Conservation (phyloP, 35 echinoderm and acorn worm genomes). For the Stichopus chloronotus region DNA sequence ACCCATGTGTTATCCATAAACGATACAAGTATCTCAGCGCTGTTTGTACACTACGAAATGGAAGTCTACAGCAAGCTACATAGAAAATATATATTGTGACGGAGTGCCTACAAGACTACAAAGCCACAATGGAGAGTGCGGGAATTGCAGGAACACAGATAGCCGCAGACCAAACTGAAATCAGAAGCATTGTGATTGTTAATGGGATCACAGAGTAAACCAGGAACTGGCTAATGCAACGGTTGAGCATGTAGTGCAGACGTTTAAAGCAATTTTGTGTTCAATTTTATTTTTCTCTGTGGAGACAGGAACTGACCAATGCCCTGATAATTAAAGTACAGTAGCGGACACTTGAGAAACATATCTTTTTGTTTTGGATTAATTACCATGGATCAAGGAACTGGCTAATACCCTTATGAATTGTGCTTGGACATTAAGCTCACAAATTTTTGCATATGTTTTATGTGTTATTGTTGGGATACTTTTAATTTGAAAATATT, state of each 20-base stretch:
- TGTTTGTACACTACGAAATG: not conserved
- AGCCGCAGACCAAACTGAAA: not conserved
- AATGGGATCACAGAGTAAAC: not conserved
- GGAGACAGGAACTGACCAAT: slow-evolving; percentile 1
- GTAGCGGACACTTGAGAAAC: not conserved
- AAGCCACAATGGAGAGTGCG: not conserved
- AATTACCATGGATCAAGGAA: slow-evolving; percentile 26
- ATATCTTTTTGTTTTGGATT: slow-evolving; percentile 25
- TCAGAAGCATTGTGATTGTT: not conserved
- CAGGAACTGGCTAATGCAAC: slow-evolving; percentile 18
- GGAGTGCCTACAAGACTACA: not conserved
- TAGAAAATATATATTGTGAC: not conserved
- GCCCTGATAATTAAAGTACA: not conserved
- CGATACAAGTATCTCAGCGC: not conserved
- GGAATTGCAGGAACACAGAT: slow-evolving; percentile 17
- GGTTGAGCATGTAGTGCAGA: not conserved
- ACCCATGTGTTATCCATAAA: slow-evolving; percentile 12
- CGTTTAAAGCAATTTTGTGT: slow-evolving; percentile 11
- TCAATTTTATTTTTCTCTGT: slow-evolving; percentile 7
- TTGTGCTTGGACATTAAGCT: slow-evolving; percentile 48
- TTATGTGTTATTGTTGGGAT: slow-evolving; percentile 19
- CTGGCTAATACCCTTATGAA: slow-evolving; percentile 27
- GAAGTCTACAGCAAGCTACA: not conserved
- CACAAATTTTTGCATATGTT: not conserved
- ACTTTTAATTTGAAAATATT: not conserved